phyloP scores from a whole-genome alignment of 2,113 vertebrate species.

The Cacatua alba region DNA sequence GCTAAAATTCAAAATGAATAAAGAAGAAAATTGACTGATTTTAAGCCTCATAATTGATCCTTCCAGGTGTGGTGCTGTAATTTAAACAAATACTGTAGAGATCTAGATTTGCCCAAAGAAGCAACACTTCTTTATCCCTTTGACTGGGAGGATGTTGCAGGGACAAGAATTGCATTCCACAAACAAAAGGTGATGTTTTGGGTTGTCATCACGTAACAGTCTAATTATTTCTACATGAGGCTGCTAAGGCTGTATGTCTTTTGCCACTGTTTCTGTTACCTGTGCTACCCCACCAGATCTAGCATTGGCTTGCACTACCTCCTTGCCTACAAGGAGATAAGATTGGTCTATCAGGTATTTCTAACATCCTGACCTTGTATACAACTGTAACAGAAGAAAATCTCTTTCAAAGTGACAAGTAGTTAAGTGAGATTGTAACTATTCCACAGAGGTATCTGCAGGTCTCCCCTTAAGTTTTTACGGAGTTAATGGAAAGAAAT shows the following conservation, averaged over 20 bases:
- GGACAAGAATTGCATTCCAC: background rate
- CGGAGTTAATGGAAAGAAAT: background rate
- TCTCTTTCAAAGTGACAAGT: background rate
- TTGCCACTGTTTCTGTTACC: background rate
- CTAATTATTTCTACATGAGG: background rate
- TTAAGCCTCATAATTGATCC: background rate
- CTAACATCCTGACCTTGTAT: background rate
- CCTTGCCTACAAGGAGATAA: background rate
- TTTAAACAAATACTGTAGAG: background rate
- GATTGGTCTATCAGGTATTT: background rate
- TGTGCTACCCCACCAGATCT: accelerated
- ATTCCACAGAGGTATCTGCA: background rate
- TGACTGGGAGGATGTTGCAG: background rate
- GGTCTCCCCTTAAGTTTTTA: background rate
- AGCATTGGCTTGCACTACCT: background rate
- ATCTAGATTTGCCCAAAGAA: background rate
- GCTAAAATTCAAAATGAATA: background rate
- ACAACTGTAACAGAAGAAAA: background rate
- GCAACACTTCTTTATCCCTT: background rate
- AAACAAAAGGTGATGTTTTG: background rate
- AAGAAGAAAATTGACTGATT: background rate
- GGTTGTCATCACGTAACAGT: background rate
- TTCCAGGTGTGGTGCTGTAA: background rate
- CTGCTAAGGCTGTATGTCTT: background rate
- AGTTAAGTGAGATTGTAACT: background rate